Evolutionary conservation across 2,797 vertebrate genomes (phyloP).

Genomic region (Telmatherina bonti): DNA sequence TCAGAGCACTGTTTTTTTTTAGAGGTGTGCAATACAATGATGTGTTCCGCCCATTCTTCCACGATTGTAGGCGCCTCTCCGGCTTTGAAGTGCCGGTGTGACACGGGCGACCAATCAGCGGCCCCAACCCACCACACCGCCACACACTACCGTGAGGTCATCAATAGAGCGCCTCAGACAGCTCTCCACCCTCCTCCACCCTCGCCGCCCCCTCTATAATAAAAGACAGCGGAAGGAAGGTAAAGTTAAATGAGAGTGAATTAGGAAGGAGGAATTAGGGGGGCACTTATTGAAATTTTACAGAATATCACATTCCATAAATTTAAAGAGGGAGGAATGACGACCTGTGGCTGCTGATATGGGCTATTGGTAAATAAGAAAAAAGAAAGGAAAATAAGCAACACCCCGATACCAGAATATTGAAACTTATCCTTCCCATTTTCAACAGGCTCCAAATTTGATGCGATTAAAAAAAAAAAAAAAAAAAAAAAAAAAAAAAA

Average conservation of each 20-base stretch:
- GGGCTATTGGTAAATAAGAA: neutral
- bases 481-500: neutral
- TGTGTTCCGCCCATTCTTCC: slow-evolving; percentile 99
- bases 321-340: slow-evolving; percentile 47
- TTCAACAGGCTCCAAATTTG: neutral
- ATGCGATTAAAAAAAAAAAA: neutral
- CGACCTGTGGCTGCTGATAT: slow-evolving; percentile 6
- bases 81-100: slow-evolving; percentile 99
- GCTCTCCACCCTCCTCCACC: slow-evolving; percentile 68
- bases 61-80: slow-evolving; percentile 97
- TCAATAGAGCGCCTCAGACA: slow-evolving; percentile 82
- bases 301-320: slow-evolving; percentile 73
- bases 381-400: neutral
- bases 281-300: slow-evolving; percentile 75
- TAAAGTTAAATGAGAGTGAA: slow-evolving; percentile 82
- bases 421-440: neutral
- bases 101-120: slow-evolving; percentile 94
- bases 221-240: slow-evolving; percentile 83
- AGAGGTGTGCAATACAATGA: slow-evolving; percentile 99
- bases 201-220: slow-evolving; percentile 77
- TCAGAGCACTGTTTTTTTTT: slow-evolving; percentile 98
- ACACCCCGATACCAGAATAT: neutral
- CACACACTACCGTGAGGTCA: slow-evolving; percentile 92
- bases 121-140: slow-evolving; percentile 84
- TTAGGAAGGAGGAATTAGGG: slow-evolving; percentile 80